Conservation (phyloP, 2,888 invertebrate genomes). For the Mesodorylaimus sp. region DNA sequence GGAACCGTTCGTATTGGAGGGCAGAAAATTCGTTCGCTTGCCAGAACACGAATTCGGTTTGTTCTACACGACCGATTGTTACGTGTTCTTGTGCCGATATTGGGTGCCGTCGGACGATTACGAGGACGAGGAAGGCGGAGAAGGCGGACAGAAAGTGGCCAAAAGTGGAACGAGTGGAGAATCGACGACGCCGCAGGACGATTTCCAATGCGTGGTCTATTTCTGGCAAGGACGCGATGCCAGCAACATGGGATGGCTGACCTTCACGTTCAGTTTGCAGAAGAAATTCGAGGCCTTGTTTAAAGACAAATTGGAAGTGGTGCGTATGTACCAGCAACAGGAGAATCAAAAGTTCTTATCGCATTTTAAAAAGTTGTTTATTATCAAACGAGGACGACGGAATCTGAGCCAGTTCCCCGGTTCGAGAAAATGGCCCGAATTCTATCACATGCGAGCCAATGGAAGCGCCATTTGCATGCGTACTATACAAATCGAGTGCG, state of each 20-base stretch:
- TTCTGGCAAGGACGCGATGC: slow-evolving; percentile 97
- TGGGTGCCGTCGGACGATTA: slow-evolving; percentile 50
- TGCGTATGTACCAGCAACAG: slow-evolving; percentile 90
- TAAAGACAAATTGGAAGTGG: slow-evolving; percentile 68
- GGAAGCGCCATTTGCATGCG: slow-evolving; percentile 62
- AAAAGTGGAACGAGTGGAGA: too few relatives aligned
- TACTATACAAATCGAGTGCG: slow-evolving; percentile 48
- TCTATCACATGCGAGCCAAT: slow-evolving; percentile 86
- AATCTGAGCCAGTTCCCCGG: slow-evolving; percentile 11
- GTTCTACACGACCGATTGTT: slow-evolving; percentile 85
- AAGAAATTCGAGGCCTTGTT: slow-evolving; percentile 73
- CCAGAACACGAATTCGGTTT: slow-evolving; percentile 77
- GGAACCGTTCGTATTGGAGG: slow-evolving; percentile 91
- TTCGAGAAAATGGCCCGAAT: slow-evolving; percentile 45
- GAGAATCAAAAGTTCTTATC: slow-evolving; percentile 95
- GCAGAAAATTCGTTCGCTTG: slow-evolving; percentile 83
- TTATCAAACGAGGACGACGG: slow-evolving; percentile 57
- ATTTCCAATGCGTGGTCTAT: slow-evolving; percentile 87
- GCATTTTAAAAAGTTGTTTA: slow-evolving; percentile 81
- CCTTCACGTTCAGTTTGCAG: slow-evolving; percentile 71
- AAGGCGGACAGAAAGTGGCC: too few relatives aligned
- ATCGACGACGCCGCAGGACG: slow-evolving; percentile 35
- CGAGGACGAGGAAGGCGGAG: slow-evolving; percentile 37
- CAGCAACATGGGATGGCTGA: slow-evolving; percentile 97
- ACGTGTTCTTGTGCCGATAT: slow-evolving; percentile 91